Percentiles rank a stretch among this genome's conserved stretches.
phyloP scores from a whole-genome alignment of 1,140 invertebrate genomes.

The Brachionus paranguensis region DNA sequence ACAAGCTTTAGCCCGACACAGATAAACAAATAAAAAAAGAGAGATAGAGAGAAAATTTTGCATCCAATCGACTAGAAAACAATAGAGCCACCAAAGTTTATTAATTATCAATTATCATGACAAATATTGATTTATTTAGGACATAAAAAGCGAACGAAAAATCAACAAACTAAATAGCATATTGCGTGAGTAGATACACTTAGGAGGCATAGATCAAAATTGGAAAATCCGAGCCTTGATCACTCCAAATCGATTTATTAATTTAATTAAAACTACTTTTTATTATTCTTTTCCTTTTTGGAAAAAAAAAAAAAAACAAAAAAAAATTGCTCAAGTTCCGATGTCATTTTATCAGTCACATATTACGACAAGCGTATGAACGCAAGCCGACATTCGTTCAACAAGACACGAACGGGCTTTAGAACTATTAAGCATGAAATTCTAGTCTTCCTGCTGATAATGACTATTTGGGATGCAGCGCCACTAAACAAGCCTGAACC shows the following conservation, averaged over 20 bases:
- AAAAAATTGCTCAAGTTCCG: conserved; percentile 13
- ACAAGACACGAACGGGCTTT: background rate
- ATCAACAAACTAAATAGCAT: conserved; percentile 26
- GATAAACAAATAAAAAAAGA: too few species aligned
- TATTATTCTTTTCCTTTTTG: background rate
- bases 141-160: conserved; percentile 10
- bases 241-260: conserved; percentile 25
- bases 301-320: background rate
- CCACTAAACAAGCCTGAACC: background rate
- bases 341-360: conserved; percentile 37
- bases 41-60: background rate
- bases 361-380: conserved; percentile 19
- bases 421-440: conserved; percentile 33
- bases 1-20: too few species aligned
- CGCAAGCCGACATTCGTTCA: background rate
- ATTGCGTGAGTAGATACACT: conserved; percentile 33
- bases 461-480: background rate
- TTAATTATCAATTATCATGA: conserved; percentile 36
- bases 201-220: background rate
- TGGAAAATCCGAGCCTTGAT: background rate
- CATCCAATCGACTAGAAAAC: background rate
- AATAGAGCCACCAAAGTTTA: background rate
- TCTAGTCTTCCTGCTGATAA: conserved; percentile 36
- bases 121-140: background rate
- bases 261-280: conserved; percentile 28